These are phyloP conservation scores for Alces alces DNA, from an alignment of 2,113 vertebrate genomes.

Conservation along the genomic window DNA sequence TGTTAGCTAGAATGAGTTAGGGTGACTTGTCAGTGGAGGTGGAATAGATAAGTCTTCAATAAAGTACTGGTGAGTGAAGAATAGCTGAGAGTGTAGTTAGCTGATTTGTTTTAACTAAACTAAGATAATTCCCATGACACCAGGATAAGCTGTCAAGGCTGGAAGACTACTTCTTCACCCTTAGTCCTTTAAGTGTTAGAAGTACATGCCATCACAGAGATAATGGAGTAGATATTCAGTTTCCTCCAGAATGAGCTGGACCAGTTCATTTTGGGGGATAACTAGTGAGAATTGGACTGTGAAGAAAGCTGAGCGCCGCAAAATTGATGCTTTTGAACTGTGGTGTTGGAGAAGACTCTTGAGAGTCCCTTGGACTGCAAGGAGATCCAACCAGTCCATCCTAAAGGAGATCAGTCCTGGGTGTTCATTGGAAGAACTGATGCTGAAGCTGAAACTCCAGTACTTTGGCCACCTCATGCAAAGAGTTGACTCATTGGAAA, in stretches of 20 bases:
- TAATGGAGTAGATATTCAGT: not conserved
- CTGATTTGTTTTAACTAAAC: not conserved
- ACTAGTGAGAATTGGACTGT: not conserved
- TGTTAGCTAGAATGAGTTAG: not conserved
- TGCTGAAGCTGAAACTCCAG: no score
- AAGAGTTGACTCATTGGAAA: no score
- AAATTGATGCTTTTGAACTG: no score
- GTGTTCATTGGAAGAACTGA: no score
- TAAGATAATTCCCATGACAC: not conserved
- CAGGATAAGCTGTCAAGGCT: not conserved
- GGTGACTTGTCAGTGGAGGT: not conserved
- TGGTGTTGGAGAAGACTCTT: no score
- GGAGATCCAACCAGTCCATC: no score
- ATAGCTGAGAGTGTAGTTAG: not conserved
- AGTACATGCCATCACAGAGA: not conserved
- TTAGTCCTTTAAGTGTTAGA: not conserved
- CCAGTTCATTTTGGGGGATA: not conserved
- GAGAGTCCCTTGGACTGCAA: no score
- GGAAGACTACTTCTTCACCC: not conserved
- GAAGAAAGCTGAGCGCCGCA: no score
- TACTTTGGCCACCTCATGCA: no score
- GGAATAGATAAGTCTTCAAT: not conserved
- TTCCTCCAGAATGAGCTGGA: not conserved
- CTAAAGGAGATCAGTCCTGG: no score
- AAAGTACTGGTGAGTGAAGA: not conserved